Evolutionary conservation across 2,797 vertebrate species (phyloP).

Genomic region (Notoglanidium macrostoma): DNA sequence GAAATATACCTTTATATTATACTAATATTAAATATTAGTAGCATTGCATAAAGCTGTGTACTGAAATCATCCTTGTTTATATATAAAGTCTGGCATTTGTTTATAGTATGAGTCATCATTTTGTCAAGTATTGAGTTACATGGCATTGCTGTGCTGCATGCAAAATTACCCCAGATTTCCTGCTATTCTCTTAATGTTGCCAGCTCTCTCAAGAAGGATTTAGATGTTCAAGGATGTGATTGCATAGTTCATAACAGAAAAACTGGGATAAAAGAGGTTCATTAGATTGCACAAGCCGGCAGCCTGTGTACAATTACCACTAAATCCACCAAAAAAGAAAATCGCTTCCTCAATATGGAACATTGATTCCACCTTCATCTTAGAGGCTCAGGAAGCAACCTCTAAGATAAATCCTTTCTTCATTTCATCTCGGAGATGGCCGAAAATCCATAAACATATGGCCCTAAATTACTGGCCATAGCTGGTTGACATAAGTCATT

Average conservation of each 20-base stretch:
- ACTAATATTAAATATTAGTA: neutral
- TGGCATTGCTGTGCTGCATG: neutral
- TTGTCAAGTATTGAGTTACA: neutral
- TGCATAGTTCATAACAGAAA: constrained; percentile 78
- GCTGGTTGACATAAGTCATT: constrained; percentile 58
- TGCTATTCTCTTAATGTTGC: constrained; percentile 65
- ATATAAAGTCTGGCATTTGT: neutral
- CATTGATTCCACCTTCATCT: constrained; percentile 64
- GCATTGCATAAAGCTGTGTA: neutral
- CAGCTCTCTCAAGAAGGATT: constrained; percentile 74
- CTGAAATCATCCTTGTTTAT: neutral
- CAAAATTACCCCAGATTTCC: neutral
- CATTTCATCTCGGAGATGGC: constrained; percentile 68
- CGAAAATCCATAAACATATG: constrained; percentile 72
- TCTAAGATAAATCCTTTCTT: constrained; percentile 76
- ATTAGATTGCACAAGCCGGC: constrained; percentile 76
- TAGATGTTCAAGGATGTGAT: constrained; percentile 74
- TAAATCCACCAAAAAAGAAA: constrained; percentile 73
- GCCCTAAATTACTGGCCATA: constrained; percentile 64
- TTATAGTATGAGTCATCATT: neutral
- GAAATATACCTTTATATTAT: neutral
- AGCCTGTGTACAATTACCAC: constrained; percentile 77
- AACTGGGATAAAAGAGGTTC: constrained; percentile 80
- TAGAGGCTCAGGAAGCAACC: constrained; percentile 69
- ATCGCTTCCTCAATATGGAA: constrained; percentile 62